Evolutionary conservation across 2,888 invertebrate species (phyloP).

Genomic region (Pharmacophagus antenor): DNA sequence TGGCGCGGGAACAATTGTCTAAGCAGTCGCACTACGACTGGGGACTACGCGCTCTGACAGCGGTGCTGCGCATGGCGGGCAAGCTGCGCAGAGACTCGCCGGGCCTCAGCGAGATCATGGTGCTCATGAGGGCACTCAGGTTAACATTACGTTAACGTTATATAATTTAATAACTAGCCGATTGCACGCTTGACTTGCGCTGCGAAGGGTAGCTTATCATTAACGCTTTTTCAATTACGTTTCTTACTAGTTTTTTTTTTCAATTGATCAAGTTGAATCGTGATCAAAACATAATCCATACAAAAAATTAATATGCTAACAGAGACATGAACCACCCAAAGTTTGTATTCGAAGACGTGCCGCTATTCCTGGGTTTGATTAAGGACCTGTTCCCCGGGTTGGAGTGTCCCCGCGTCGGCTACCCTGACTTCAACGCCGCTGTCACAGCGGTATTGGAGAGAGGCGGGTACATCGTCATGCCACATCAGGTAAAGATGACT

Average conservation of each 20-base stretch:
- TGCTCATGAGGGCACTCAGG: constrained; percentile 93
- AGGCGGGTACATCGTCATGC: constrained; percentile 83
- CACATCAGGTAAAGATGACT: constrained; percentile 60
- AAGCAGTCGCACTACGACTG: constrained; percentile 97
- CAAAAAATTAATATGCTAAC: constrained; percentile 22
- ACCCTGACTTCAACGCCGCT: constrained; percentile 92
- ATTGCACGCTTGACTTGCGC: no score
- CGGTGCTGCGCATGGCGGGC: constrained; percentile 95
- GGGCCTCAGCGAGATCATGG: constrained; percentile 90
- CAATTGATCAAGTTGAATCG: background rate
- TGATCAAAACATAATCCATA: background rate
- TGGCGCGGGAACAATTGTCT: constrained; percentile 93
- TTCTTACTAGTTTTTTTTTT: no score
- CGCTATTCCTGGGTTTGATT: constrained; percentile 92
- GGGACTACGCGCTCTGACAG: constrained; percentile 94
- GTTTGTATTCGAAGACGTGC: constrained; percentile 95
- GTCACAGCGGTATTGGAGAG: constrained; percentile 85
- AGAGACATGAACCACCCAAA: constrained; percentile 97
- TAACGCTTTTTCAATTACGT: no score
- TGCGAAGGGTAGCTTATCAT: no score
- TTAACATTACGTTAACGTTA: no score
- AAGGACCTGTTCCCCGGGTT: constrained; percentile 94
- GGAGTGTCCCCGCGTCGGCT: constrained; percentile 92
- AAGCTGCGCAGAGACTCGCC: constrained; percentile 89
- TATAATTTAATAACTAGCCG: no score